Evolutionary conservation across 2,888 invertebrate genomes (phyloP), one percentile per base, ranked within the genome.

Genomic region (Nudaria mundana): DNA sequence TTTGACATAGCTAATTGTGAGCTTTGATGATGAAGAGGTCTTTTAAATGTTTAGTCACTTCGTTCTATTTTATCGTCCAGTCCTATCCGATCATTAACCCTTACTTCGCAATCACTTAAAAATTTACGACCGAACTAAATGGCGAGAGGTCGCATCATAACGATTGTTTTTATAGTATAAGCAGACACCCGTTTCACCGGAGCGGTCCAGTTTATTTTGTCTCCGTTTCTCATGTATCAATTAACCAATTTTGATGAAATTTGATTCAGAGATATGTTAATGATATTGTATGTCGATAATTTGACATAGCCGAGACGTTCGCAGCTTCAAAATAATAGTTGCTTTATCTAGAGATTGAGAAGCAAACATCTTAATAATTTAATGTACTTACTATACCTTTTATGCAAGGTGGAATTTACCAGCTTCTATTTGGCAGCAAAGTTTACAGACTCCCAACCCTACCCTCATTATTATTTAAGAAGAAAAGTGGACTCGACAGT

Each of bases 121-220:
- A 64, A 68, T 75, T 76, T 76, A 76, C 65, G 71, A 60, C 50
- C 48, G 42, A 59, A 61, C 61, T 71, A 63, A 67, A 66, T 53
- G 61, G 38, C 37, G 16, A 35, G 32, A 52, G 56, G 57, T 63
- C 61, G 56, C 44, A 50, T 53, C 51, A 56, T 58, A 59, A 49
- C 40, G 40, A 63, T 63, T 57, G 61, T 47, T 61, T 65, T 53
- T 52, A 50, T 66, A 58, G 47, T 42, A 48, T 28, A 37, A 41
- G 32, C 38, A 39, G 37, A 36, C 34, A 42, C 13, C 8, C n/a
- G n/a, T n/a, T n/a, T n/a, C n/a, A n/a, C n/a, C n/a, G n/a, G n/a
- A n/a, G n/a, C n/a, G n/a, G n/a, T n/a, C n/a, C n/a, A n/a, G n/a
- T n/a, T n/a, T n/a, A n/a, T n/a, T n/a, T n/a, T n/a, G n/a, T n/a